A percentile compares a stretch with the other conserved stretches of the same genome.
These are phyloP conservation scores for Seira musarum DNA, from an alignment of 2,888 invertebrate genomes.

Conservation along the genomic window DNA sequence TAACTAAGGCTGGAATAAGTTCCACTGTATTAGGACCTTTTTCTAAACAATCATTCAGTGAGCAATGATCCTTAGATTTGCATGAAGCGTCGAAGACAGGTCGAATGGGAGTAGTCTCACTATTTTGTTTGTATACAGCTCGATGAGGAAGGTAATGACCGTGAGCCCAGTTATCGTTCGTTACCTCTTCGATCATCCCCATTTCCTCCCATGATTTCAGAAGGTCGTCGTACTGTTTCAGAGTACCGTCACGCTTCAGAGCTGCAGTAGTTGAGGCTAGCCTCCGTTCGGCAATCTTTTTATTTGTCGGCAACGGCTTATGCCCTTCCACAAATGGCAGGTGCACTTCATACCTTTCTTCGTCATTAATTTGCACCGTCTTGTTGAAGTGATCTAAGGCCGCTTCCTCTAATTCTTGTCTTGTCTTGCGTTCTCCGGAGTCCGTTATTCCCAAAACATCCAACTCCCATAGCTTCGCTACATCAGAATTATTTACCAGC, in stretches of 20 bases:
- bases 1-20: slow-evolving; percentile 54
- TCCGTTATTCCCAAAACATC: slow-evolving; percentile 55
- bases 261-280: slow-evolving; percentile 21
- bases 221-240: neutral
- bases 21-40: slow-evolving; percentile 66
- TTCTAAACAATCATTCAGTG: slow-evolving; percentile 67
- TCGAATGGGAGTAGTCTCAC: slow-evolving; percentile 27
- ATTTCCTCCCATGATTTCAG: neutral
- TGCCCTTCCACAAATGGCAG: slow-evolving; percentile 71
- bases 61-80: slow-evolving; percentile 29
- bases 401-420: slow-evolving; percentile 25
- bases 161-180: neutral
- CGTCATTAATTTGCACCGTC: too few species aligned
- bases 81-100: too few species aligned
- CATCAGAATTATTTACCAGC: neutral
- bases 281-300: slow-evolving; percentile 23
- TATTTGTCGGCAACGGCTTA: slow-evolving; percentile 65
- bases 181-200: slow-evolving; percentile 21
- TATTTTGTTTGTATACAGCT: slow-evolving; percentile 53
- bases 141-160: slow-evolving; percentile 60
- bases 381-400: slow-evolving; percentile 56
- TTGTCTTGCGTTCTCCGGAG: slow-evolving; percentile 53
- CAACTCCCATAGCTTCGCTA: slow-evolving; percentile 47
- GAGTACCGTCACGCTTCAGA: neutral
- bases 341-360: slow-evolving; percentile 70